Base-by-base conservation (phyloP, 2,888 invertebrate species). In the Scaptomyza tumidula region DNA sequence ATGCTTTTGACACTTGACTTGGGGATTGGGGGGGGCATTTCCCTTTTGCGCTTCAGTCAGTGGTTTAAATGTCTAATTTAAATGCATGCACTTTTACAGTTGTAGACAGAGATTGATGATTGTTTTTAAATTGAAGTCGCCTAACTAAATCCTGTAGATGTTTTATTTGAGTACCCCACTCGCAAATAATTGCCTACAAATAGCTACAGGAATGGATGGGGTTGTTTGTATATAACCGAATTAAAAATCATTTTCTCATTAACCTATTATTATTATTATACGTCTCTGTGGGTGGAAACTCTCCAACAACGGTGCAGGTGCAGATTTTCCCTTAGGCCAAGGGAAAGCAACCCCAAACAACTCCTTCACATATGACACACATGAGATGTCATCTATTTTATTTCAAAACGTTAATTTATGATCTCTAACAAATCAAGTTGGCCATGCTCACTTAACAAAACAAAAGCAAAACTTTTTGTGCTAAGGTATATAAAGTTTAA, bases 31-130 rank as follows among this genome's bases (percentile, higher is more conserved):
- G 70, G 52, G 60, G 73, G 68, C 48, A 57, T 44, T 41, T 64
- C 45, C 66, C 58, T 45, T 46, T 46, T 24, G 24, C 33, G 41
- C 33, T 44, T 39, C 58, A 62, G 56, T 14, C 57, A 60, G 70
- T 81, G 74, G 74, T 83, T 88, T 90, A 90, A 90, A 90, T 90
- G 90, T 90, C 89, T 90, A 90, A 90, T 90, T 90, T 90, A 90
- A 90, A 90, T 90, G 90, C 90, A 90, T 90, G 89, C 87, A 85
- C 82, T 89, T 85, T 89, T 86, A 88, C 84, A 86, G 84, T 67
- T 67, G 76, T 71, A 64, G 88, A 90, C 90, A 90, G 89, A 90
- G 90, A 90, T 90, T 90, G 90, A 90, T 90, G 90, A 90, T 86
- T 79, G 70, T 75, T 82, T 82, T 81, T 65, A 72, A 79, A 80